Conservation (phyloP, 2,797 vertebrate genomes). For the Cossypha dichroa region DNA sequence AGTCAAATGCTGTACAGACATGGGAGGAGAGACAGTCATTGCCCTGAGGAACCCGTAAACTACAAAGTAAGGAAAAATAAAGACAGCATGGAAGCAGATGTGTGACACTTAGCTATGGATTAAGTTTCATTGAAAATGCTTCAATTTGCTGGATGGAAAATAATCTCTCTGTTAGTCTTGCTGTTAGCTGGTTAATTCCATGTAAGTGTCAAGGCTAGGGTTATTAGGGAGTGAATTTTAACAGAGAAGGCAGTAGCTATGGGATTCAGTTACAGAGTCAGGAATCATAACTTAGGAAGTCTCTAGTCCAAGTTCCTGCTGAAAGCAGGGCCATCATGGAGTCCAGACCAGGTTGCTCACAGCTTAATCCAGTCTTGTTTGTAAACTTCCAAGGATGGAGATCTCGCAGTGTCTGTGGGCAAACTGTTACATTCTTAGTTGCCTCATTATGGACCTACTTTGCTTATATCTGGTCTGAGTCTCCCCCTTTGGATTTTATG, state of each 20-base stretch:
- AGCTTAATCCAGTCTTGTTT: background rate
- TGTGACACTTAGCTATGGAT: background rate
- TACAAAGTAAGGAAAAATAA: background rate
- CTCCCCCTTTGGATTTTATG: background rate
- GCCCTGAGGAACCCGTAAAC: background rate
- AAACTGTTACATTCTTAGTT: background rate
- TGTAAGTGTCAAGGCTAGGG: background rate
- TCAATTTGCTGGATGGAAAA: background rate
- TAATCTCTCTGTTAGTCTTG: background rate
- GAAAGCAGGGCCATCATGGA: background rate
- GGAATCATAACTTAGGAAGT: background rate
- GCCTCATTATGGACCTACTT: background rate
- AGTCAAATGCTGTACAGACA: background rate
- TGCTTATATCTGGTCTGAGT: background rate
- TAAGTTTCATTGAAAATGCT: background rate
- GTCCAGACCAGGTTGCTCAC: background rate
- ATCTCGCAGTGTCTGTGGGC: background rate
- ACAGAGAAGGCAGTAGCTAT: background rate
- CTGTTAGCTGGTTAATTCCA: background rate
- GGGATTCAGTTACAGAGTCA: background rate
- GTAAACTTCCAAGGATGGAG: background rate
- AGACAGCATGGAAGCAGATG: background rate
- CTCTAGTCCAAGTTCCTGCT: background rate
- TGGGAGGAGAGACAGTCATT: background rate
- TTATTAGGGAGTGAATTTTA: background rate